phyloP scores from a whole-genome alignment of 2,797 vertebrate genomes.

The Xenopus petersii region DNA sequence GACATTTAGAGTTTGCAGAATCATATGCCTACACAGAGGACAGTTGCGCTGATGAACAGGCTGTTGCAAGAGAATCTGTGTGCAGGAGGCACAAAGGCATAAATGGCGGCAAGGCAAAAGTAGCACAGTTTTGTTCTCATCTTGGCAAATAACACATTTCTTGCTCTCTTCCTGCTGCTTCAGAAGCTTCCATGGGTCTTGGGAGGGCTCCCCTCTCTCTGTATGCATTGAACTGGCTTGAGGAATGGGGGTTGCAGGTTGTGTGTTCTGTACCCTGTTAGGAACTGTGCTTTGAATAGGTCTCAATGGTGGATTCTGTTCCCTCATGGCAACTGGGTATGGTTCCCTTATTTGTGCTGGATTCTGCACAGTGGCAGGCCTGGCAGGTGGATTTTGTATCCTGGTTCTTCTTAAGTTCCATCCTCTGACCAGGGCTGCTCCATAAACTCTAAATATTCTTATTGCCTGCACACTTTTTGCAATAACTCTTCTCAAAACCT shows the following conservation, averaged over 20 bases:
- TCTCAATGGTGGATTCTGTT: not conserved
- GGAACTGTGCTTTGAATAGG: not conserved
- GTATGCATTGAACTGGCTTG: conserved; percentile 34
- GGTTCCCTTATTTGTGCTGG: conserved; percentile 19
- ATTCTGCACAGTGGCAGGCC: conserved; percentile 1
- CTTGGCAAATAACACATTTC: conserved; percentile 97
- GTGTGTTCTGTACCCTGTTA: not conserved
- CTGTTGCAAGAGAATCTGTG: conserved; percentile 83
- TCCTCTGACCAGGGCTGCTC: conserved; percentile 45
- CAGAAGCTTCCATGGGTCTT: conserved; percentile 73
- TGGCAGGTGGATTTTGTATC: conserved; percentile 15
- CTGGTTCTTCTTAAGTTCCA: conserved; percentile 10
- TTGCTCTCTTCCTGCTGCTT: conserved; percentile 95
- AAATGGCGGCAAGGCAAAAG: conserved; percentile 93
- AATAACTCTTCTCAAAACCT: conserved; percentile 74
- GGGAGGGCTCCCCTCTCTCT: conserved; percentile 30
- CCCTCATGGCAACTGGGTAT: not conserved
- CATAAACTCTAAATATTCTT: conserved; percentile 61
- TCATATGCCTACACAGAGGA: conserved; percentile 91
- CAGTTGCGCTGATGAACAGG: conserved; percentile 90
- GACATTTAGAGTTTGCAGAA: conserved; percentile 91
- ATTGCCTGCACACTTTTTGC: conserved; percentile 65
- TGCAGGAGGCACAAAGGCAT: conserved; percentile 87
- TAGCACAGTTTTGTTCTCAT: conserved; percentile 88
- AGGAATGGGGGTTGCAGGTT: not conserved